Conservation (phyloP, 2,797 vertebrate species). For the Pseudochirops corinnae region DNA sequence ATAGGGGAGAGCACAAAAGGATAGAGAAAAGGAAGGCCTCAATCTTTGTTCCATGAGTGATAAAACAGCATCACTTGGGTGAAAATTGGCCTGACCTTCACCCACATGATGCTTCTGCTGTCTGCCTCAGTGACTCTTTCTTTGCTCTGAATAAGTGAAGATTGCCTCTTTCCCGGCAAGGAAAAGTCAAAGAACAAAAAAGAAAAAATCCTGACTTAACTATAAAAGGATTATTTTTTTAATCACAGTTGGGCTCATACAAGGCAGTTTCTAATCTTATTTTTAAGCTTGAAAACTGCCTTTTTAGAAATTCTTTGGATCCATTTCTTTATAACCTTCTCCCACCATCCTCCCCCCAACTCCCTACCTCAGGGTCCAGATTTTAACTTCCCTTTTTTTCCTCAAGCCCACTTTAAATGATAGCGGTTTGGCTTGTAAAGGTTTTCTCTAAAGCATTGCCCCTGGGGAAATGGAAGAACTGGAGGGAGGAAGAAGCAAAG, state of each 20-base stretch:
- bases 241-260: slow-evolving; percentile 88
- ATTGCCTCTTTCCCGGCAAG: slow-evolving; percentile 87
- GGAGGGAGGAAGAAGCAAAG: slow-evolving; percentile 81
- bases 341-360: not conserved
- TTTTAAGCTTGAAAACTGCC: slow-evolving; percentile 82
- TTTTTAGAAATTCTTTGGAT: slow-evolving; percentile 87
- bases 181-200: slow-evolving; percentile 89
- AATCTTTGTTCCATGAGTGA: slow-evolving; percentile 88
- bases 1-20: slow-evolving; percentile 87
- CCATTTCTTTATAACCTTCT: slow-evolving; percentile 79
- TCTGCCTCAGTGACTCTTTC: slow-evolving; percentile 85
- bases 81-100: slow-evolving; percentile 90
- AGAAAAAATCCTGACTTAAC: slow-evolving; percentile 84
- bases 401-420: slow-evolving; percentile 81
- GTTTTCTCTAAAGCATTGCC: slow-evolving; percentile 80
- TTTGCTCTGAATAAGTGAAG: slow-evolving; percentile 89
- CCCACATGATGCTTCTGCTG: slow-evolving; percentile 84
- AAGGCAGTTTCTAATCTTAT: slow-evolving; percentile 88
- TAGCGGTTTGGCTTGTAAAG: slow-evolving; percentile 84
- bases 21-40: slow-evolving; percentile 86
- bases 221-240: slow-evolving; percentile 89
- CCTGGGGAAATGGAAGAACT: slow-evolving; percentile 81
- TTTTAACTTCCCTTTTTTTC: slow-evolving; percentile 84
- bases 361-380: slow-evolving; percentile 77
- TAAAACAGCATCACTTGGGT: slow-evolving; percentile 87